phyloP scores from a whole-genome alignment of 2,797 vertebrate genomes.

The Alcedo atthis region DNA sequence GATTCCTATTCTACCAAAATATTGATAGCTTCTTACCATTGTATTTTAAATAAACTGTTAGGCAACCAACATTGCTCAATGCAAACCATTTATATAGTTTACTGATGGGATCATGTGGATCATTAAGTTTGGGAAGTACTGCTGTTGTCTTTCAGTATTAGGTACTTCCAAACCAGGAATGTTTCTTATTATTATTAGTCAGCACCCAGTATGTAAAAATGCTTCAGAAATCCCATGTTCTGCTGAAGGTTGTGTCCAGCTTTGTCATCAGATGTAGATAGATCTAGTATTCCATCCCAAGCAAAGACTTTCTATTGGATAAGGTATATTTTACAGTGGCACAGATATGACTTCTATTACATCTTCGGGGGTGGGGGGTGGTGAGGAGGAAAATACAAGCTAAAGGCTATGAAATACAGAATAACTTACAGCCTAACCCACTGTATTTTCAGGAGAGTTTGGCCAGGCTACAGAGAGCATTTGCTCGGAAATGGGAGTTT shows the following conservation, averaged over 20 bases:
- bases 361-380: neutral
- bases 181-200: neutral
- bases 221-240: neutral
- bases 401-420: neutral
- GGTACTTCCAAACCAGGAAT: neutral
- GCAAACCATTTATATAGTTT: neutral
- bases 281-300: neutral
- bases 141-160: neutral
- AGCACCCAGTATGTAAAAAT: neutral
- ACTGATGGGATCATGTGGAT: neutral
- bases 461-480: conserved; percentile 95
- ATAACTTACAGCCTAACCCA: neutral
- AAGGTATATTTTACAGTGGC: neutral
- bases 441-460: conserved; percentile 91
- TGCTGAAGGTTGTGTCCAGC: neutral
- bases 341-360: neutral
- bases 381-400: neutral
- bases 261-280: neutral
- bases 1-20: neutral
- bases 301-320: neutral
- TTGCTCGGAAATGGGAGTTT: conserved; percentile 98
- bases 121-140: neutral
- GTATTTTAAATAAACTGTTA: neutral
- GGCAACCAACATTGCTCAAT: neutral
- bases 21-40: neutral